A percentile compares a stretch with the other conserved stretches of the same genome.
phyloP scores from a whole-genome alignment of 2,113 vertebrate genomes.

The Lates calcarifer region DNA sequence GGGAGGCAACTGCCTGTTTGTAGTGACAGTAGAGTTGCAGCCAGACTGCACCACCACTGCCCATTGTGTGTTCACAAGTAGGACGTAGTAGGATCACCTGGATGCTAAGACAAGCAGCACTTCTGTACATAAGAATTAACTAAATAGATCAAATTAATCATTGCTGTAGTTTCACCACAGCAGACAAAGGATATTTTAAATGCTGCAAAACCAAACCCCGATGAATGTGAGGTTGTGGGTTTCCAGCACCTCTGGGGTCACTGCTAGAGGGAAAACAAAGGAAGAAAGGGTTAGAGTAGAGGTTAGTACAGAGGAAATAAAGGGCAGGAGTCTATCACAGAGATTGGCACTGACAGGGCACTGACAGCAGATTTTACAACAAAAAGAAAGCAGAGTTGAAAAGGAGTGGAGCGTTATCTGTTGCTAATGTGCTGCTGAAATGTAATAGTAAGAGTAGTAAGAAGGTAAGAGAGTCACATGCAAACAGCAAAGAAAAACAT shows the following conservation, averaged over 20 bases:
- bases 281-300: not conserved
- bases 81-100: not conserved
- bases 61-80: not conserved
- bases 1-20: not conserved
- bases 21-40: not conserved
- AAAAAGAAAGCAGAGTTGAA: conserved; percentile 7
- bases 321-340: conserved; percentile 34
- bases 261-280: not conserved
- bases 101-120: not conserved
- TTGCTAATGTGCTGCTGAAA: conserved; percentile 29
- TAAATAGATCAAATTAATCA: too few relatives aligned
- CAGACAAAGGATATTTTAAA: too few relatives aligned
- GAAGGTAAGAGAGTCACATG: not conserved
- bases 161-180: not conserved
- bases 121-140: not conserved
- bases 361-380: conserved; percentile 49
- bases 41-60: not conserved
- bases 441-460: too few relatives aligned
- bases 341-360: conserved; percentile 46
- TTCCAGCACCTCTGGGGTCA: not conserved
- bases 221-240: not conserved
- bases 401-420: not conserved
- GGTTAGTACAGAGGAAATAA: not conserved
- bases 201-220: too few relatives aligned
- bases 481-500: not conserved